Percentiles rank a stretch among this genome's conserved stretches.
Conservation (phyloP, 1,140 invertebrate species). For the Eueides isabella region DNA sequence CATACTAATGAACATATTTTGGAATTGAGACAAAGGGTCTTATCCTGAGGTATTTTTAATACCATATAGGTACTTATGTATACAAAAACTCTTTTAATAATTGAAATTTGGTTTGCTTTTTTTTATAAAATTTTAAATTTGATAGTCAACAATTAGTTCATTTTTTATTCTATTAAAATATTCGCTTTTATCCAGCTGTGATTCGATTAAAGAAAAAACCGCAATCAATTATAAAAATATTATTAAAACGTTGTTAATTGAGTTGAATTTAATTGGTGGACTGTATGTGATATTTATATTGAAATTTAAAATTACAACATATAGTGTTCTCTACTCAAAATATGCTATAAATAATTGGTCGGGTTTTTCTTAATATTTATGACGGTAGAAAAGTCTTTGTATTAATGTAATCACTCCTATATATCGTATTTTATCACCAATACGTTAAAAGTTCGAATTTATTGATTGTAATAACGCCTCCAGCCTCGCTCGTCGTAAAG, state of each 20-base stretch:
- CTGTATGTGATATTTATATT: neutral
- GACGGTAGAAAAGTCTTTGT: conserved; percentile 22
- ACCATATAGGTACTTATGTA: too few species aligned
- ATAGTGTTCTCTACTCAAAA: neutral
- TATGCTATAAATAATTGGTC: conserved; percentile 11
- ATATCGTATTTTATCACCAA: conserved; percentile 58
- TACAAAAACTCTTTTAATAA: neutral
- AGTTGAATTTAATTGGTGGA: neutral
- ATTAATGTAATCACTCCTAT: conserved; percentile 16
- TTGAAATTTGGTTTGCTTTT: neutral
- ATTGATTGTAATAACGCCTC: conserved; percentile 41
- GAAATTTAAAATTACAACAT: neutral
- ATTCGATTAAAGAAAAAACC: neutral
- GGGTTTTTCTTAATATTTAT: conserved; percentile 36
- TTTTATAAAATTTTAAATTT: too few species aligned
- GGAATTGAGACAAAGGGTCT: neutral
- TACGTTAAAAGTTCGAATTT: conserved; percentile 59
- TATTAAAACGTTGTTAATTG: neutral
- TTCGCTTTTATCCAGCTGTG: neutral
- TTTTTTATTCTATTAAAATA: neutral
- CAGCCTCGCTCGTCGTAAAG: conserved; percentile 25
- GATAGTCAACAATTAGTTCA: too few species aligned
- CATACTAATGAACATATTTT: conserved; percentile 63
- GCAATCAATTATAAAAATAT: conserved; percentile 4
- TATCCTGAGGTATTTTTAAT: neutral